Evolutionary conservation across 2,888 invertebrate species (phyloP), one percentile per base, ranked within the genome.

Genomic region (Barypeithes pellucidus): DNA sequence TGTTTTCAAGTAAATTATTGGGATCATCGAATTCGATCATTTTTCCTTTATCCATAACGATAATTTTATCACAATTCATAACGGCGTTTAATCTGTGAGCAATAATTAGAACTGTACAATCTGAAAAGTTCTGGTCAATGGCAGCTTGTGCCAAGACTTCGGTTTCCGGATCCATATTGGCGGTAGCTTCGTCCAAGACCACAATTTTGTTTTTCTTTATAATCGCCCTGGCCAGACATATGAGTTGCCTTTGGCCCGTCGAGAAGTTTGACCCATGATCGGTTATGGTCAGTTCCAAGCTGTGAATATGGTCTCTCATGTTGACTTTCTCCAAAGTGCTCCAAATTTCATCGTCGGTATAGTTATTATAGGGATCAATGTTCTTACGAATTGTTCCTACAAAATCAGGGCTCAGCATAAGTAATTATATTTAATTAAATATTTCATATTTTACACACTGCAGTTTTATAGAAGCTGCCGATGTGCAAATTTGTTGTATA

Each of bases 101-200:
- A 45, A 84, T 88, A 0, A 89, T 89, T 16, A 90, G 83, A 12
- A 90, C 88, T 1, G 89, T 89, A 77, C 89, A 89, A 14, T 85
- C 78, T 5, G 79, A 76, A 81, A 90, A 90, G 77, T 88, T 87
- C 59, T 86, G 82, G 57, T 88, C 80, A 18, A 90, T 89, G 1
- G 88, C 88, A 74, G 85, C 81, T 76, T 90, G 89, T 0, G 89
- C 89, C 65, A 89, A 77, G 9, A 81, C 82, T 79, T 89, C 89
- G 11, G 89, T 89, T 76, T 85, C 84, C 5, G 85, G 86, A 79
- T 89, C 89, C 69, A 89, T 88, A 80, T 89, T 89, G 8, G 89
- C 88, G 0, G 89, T 89, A 0, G 90, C 89, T 82, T 90, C 90
- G 76, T 90, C 89, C 47, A 90, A 80, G 12, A 90, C 86, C 2